These are phyloP conservation scores for Thripadectes ignobilis DNA, from an alignment of 2,797 vertebrate species.

Conservation along the genomic window DNA sequence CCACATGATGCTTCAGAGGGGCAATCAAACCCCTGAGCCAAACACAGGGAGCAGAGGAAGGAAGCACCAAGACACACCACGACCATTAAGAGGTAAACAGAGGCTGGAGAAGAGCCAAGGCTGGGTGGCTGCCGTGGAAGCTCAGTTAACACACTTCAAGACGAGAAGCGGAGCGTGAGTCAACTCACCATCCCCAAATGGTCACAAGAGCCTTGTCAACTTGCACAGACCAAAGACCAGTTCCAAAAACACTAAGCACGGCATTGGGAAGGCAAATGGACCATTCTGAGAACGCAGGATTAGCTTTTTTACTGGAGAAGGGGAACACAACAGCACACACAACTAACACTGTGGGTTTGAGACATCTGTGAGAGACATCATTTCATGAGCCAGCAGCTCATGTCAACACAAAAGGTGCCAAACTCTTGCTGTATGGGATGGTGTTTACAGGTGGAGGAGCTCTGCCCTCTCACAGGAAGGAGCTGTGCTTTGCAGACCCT, in stretches of 20 bases:
- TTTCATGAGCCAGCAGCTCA: neutral
- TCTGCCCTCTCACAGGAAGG: neutral
- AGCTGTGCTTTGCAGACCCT: neutral
- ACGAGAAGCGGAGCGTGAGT: neutral
- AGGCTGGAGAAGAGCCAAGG: neutral
- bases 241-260: neutral
- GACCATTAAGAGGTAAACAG: neutral
- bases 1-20: neutral
- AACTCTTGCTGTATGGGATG: neutral
- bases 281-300: rapidly evolving
- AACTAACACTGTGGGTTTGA: neutral
- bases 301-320: neutral
- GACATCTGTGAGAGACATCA: neutral
- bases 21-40: neutral
- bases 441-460: neutral
- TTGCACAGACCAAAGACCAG: neutral
- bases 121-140: neutral
- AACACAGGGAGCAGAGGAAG: neutral
- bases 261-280: neutral
- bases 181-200: neutral
- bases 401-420: neutral
- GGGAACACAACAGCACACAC: neutral
- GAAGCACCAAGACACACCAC: neutral
- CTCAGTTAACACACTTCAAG: neutral
- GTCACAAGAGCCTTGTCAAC: neutral